These are phyloP conservation scores for Scotopteryx bipunctaria DNA, from an alignment of 2,888 invertebrate species.

Conservation along the genomic window DNA sequence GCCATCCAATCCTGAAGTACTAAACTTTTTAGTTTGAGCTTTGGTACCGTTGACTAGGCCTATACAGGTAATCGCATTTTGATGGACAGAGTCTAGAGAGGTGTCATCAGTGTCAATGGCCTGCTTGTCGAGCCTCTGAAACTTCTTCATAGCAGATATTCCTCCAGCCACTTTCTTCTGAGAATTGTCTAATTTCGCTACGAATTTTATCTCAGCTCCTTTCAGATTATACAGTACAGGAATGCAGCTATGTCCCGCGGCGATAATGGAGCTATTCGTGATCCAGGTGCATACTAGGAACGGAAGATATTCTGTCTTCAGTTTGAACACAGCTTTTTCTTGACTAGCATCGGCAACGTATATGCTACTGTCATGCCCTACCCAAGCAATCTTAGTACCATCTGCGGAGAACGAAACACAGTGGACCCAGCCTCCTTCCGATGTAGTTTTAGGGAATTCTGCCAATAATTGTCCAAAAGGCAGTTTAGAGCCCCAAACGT, in stretches of 20 bases:
- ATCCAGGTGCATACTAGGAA: slow-evolving; percentile 97
- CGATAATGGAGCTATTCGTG: slow-evolving; percentile 91
- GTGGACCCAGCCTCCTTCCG: slow-evolving; percentile 98
- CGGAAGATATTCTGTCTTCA: slow-evolving; percentile 95
- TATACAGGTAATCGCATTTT: slow-evolving; percentile 97
- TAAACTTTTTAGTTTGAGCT: slow-evolving; percentile 89
- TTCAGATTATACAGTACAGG: slow-evolving; percentile 93
- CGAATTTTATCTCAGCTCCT: slow-evolving; percentile 87
- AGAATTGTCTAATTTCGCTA: slow-evolving; percentile 94
- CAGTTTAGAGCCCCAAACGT: slow-evolving; percentile 95
- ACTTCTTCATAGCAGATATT: slow-evolving; percentile 97
- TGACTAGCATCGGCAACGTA: slow-evolving; percentile 94
- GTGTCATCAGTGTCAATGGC: slow-evolving; percentile 94
- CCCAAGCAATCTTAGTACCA: slow-evolving; percentile 98
- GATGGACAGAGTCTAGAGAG: slow-evolving; percentile 96
- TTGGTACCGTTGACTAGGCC: slow-evolving; percentile 90
- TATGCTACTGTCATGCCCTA: slow-evolving; percentile 97
- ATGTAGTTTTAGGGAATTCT: slow-evolving; percentile 93
- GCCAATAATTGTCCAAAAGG: slow-evolving; percentile 94
- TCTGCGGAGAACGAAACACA: slow-evolving; percentile 97
- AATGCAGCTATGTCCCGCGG: slow-evolving; percentile 98
- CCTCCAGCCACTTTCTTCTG: slow-evolving; percentile 94
- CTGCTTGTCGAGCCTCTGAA: slow-evolving; percentile 96
- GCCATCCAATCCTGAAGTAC: slow-evolving; percentile 97
- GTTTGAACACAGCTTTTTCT: slow-evolving; percentile 86